Evolutionary conservation across 2,888 invertebrate genomes (phyloP).

Genomic region (Mantis religiosa): DNA sequence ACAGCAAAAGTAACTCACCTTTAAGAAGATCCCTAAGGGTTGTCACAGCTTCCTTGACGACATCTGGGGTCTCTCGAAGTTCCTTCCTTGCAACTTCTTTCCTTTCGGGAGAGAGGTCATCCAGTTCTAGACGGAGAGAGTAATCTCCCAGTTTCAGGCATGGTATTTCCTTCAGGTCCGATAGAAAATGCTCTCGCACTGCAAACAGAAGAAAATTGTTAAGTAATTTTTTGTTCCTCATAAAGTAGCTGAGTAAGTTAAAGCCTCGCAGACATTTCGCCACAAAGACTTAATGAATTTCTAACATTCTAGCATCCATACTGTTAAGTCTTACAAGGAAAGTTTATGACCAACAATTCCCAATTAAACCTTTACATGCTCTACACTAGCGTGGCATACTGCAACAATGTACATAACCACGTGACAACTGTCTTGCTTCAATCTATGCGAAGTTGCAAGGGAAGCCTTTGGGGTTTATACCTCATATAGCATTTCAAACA

Average conservation of each 20-base stretch:
- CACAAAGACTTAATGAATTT: too few relatives aligned
- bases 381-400: too few relatives aligned
- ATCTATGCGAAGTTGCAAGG: too few relatives aligned
- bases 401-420: too few relatives aligned
- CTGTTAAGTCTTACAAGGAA: too few relatives aligned
- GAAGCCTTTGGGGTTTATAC: too few relatives aligned
- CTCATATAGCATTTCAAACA: too few relatives aligned
- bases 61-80: conserved; percentile 63
- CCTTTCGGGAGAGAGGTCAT: conserved; percentile 58
- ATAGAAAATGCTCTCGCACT: conserved; percentile 70
- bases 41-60: conserved; percentile 53
- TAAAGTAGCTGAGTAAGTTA: background rate
- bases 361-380: too few relatives aligned
- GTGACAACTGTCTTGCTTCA: too few relatives aligned
- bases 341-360: too few relatives aligned
- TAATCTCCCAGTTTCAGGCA: background rate
- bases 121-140: conserved; percentile 56
- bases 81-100: conserved; percentile 64
- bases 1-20: conserved; percentile 46
- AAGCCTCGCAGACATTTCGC: too few relatives aligned
- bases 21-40: conserved; percentile 57
- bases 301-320: too few relatives aligned
- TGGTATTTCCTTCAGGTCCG: conserved; percentile 64
- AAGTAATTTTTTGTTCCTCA: background rate
- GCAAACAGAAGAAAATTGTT: conserved; percentile 39